Evolutionary conservation across 1,140 invertebrate genomes (phyloP).

Genomic region (Microplitis mediator): DNA sequence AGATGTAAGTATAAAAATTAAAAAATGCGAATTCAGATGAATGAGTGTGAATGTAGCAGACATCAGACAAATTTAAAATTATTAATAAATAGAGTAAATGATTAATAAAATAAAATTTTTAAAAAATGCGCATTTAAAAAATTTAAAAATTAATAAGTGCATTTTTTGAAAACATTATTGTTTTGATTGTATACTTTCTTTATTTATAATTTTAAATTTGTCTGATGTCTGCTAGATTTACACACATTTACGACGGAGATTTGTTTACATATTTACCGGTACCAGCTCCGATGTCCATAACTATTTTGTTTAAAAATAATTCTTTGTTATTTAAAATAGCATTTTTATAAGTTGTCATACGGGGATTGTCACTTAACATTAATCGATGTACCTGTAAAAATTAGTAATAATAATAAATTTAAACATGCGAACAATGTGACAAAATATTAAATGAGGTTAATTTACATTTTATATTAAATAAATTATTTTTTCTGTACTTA

Average conservation of each 20-base stretch:
- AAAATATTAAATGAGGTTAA: background rate
- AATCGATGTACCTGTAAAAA: constrained; percentile 72
- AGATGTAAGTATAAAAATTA: too few species aligned
- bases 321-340: constrained; percentile 82
- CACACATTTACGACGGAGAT: background rate
- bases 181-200: too few species aligned
- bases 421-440: too few species aligned
- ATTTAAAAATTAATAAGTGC: too few species aligned
- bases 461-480: background rate
- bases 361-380: constrained; percentile 84
- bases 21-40: too few species aligned
- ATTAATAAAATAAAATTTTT: too few species aligned
- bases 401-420: background rate
- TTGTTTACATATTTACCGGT: constrained; percentile 60
- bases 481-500: constrained; percentile 31
- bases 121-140: too few species aligned
- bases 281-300: constrained; percentile 93
- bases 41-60: too few species aligned
- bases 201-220: too few species aligned
- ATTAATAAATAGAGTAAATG: too few species aligned
- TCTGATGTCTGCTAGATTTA: background rate
- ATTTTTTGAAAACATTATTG: too few species aligned
- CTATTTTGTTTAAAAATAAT: constrained; percentile 74
- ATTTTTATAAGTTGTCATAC: constrained; percentile 89
- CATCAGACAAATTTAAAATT: too few species aligned